Evolutionary conservation across 2,888 invertebrate genomes (phyloP), one percentile per base, ranked within the genome.

Genomic region (Pediacus dermestoides): DNA sequence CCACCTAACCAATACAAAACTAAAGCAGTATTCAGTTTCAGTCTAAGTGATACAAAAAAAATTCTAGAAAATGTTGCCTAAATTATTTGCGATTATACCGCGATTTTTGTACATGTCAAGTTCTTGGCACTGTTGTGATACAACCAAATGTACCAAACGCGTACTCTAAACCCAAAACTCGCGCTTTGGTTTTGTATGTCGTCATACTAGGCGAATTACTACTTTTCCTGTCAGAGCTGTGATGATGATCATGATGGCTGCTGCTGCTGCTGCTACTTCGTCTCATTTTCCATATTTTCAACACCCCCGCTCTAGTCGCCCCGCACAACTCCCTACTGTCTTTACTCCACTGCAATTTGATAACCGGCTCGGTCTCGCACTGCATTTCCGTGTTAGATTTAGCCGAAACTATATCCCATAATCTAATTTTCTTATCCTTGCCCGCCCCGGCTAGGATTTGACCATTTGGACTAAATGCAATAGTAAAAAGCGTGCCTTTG

Each of bases 391-490:
- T 74, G 8, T 82, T 61, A 41, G 80, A 72, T 30, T 75, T 75
- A 4, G 83, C 80, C 12, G 77, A 74, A 2, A 78, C 74, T 46
- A 88, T 62, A 61, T 87, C 85, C 86, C 86, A 88, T 11, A 87
- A 73, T 64, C 79, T 74, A 9, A 87, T 76, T 52, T 76, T 74
- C 53, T 80, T 75, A 60, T 85, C 85, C 53, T 85, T 85, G 46
- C 89, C 91, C 21, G 86, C 88, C 50, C 86, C 87, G 7, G 91
- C 91, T 36, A 95, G 71, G 64, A 82, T 81, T 59, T 84, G 80
- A 27, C 95, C 94, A 59, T 84, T 78, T 0, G 89, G 87, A 63
- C 90, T 87, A 71, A 93, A 94, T 13, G 85, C 81, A 38, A 94
- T 70, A 37, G 83, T 74, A 42, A 84, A 79, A 13, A 94, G 77